phyloP scores from a whole-genome alignment of 2,797 vertebrate genomes.

The Macrochelys suwanniensis region DNA sequence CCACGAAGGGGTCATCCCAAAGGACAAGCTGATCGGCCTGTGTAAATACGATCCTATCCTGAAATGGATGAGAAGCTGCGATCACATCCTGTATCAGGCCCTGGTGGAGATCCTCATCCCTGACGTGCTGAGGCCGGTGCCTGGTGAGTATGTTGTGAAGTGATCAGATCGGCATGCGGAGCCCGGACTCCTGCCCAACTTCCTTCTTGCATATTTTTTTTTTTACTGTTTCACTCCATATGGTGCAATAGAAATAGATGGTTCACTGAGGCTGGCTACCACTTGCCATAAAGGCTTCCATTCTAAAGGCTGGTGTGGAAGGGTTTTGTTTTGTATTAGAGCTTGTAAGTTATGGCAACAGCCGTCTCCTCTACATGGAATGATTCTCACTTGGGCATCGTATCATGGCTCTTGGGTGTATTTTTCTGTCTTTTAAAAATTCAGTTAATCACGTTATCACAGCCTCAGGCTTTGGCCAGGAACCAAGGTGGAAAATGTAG shows the following conservation, averaged over 20 bases:
- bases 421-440: neutral
- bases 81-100: slow-evolving; percentile 98
- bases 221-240: neutral
- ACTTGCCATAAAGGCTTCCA: neutral
- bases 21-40: slow-evolving; percentile 91
- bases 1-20: slow-evolving; percentile 85
- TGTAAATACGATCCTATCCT: slow-evolving; percentile 94
- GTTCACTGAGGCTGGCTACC: neutral
- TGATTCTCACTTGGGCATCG: fast-evolving
- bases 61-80: slow-evolving; percentile 97
- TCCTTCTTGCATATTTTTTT: neutral
- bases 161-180: fast-evolving
- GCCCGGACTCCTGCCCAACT: neutral
- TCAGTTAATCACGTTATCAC: neutral
- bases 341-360: neutral
- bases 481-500: neutral
- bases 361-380: neutral
- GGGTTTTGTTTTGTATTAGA: neutral
- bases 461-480: neutral
- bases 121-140: slow-evolving; percentile 95
- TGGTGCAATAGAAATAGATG: fast-evolving
- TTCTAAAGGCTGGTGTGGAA: neutral
- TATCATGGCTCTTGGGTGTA: neutral
- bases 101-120: slow-evolving; percentile 98
- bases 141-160: slow-evolving; percentile 86